Evolutionary conservation across 2,888 invertebrate species (phyloP).

Genomic region (Drepana falcataria): DNA sequence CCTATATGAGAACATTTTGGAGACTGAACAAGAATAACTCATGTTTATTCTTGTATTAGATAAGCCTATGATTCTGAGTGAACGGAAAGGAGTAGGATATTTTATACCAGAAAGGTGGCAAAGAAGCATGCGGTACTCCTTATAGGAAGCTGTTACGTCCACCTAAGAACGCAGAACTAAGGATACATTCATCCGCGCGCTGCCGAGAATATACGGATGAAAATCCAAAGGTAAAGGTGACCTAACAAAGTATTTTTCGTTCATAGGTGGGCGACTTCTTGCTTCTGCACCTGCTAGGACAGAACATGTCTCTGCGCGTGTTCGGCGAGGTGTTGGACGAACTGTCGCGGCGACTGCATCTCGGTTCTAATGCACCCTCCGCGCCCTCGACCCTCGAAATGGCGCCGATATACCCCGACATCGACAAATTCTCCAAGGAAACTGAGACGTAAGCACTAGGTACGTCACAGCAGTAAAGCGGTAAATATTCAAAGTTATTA

Average conservation of each 20-base stretch:
- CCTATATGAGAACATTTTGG: no score
- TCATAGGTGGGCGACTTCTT: conserved; percentile 91
- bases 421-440: conserved; percentile 88
- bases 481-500: conserved; percentile 5
- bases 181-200: no score
- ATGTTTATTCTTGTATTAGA: no score
- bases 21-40: no score
- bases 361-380: conserved; percentile 88
- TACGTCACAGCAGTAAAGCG: background rate
- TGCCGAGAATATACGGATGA: no score
- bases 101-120: no score
- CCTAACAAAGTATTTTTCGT: background rate
- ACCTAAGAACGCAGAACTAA: no score
- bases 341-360: conserved; percentile 83
- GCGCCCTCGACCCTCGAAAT: conserved; percentile 93
- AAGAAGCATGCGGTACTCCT: no score
- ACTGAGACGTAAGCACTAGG: conserved; percentile 84
- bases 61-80: no score
- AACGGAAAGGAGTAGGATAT: no score
- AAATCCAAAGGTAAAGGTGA: no score
- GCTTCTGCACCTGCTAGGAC: conserved; percentile 88
- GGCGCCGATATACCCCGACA: conserved; percentile 90
- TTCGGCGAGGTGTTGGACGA: conserved; percentile 90
- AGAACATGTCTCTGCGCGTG: conserved; percentile 90
- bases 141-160: no score